phyloP scores from a whole-genome alignment of 2,113 vertebrate species.

The Poeciliopsis turrubarensis region DNA sequence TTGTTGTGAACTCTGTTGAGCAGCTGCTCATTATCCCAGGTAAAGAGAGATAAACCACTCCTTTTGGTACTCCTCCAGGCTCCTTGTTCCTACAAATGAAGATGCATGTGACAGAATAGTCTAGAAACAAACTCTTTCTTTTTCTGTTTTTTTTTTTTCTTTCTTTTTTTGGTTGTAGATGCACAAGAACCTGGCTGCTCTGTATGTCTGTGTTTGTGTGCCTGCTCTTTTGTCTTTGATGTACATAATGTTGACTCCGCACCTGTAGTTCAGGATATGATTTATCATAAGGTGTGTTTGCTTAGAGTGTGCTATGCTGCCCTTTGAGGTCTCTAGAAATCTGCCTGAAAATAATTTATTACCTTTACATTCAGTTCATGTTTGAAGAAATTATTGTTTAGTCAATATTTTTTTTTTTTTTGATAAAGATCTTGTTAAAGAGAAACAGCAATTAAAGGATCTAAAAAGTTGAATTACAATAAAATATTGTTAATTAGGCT shows the following conservation, averaged over 20 bases:
- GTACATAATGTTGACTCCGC: constrained; percentile 34
- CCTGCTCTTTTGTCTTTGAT: constrained; percentile 33
- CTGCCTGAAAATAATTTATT: constrained; percentile 60
- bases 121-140: constrained; percentile 28
- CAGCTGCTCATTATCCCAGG: constrained; percentile 33
- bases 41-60: constrained; percentile 15
- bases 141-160: neutral
- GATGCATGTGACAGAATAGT: constrained; percentile 73
- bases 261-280: constrained; percentile 16
- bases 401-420: constrained; percentile 41
- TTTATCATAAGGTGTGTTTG: constrained; percentile 33
- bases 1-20: constrained; percentile 37
- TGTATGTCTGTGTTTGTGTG: constrained; percentile 28
- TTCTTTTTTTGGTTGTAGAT: constrained; percentile 35
- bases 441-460: constrained; percentile 43
- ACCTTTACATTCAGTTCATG: constrained; percentile 44
- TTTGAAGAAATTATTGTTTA: constrained; percentile 46
- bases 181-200: constrained; percentile 59
- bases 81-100: constrained; percentile 55
- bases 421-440: constrained; percentile 63
- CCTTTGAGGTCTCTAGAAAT: constrained; percentile 58
- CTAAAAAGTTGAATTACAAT: constrained; percentile 61
- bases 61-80: constrained; percentile 23
- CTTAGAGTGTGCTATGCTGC: constrained; percentile 38
- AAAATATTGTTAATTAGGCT: constrained; percentile 61